phyloP scores from a whole-genome alignment of 2,888 invertebrate genomes.

The Pemphredon lugubris region DNA sequence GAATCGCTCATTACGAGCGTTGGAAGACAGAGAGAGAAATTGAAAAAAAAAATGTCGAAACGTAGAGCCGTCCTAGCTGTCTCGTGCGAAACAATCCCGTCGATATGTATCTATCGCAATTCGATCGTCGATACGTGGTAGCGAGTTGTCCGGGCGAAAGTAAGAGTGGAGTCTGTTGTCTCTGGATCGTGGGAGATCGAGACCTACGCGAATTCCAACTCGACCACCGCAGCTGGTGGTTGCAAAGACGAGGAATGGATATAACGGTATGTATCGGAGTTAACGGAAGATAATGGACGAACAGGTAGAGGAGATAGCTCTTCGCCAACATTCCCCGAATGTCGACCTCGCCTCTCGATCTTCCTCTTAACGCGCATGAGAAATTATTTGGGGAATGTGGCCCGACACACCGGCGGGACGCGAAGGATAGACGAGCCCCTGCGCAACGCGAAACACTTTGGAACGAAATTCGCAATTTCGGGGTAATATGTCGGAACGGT shows the following conservation, averaged over 20 bases:
- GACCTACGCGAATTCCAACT: conserved; percentile 62
- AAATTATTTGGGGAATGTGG: conserved; percentile 5
- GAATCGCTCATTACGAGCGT: too few species aligned
- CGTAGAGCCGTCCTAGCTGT: too few species aligned
- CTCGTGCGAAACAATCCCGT: too few species aligned
- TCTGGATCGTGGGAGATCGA: conserved; percentile 67
- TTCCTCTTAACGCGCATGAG: conserved; percentile 14
- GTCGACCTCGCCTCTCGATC: conserved; percentile 46
- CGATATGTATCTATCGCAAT: too few species aligned
- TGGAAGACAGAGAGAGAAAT: too few species aligned
- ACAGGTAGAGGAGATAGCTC: conserved; percentile 56
- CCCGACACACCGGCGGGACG: background rate
- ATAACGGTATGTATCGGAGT: conserved; percentile 56
- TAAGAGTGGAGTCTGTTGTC: too few species aligned
- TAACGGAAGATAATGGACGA: conserved; percentile 65
- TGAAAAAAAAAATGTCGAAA: too few species aligned
- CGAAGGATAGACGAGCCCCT: background rate
- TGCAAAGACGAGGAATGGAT: conserved; percentile 50
- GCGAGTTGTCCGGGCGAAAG: too few species aligned
- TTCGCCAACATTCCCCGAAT: conserved; percentile 44
- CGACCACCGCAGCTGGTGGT: conserved; percentile 36
- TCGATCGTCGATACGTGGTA: too few species aligned
- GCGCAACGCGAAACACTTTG: too few species aligned
- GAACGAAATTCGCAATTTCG: too few species aligned
- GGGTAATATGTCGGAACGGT: too few species aligned